Percentiles rank a stretch among this genome's conserved stretches.
These are phyloP conservation scores for Dusona sp. DNA, from an alignment of 2,888 invertebrate species.

Conservation along the genomic window DNA sequence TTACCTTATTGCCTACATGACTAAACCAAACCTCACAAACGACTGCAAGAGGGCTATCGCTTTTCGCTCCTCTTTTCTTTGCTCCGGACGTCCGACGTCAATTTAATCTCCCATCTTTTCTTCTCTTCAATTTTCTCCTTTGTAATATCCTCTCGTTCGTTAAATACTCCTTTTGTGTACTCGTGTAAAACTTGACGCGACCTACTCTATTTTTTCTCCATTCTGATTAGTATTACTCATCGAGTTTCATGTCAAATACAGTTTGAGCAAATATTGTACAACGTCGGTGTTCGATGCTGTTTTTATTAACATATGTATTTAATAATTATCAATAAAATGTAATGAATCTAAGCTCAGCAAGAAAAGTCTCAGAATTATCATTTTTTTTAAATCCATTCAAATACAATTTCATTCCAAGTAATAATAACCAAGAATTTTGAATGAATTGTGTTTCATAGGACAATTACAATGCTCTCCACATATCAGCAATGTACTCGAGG, in stretches of 20 bases:
- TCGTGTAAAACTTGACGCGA: constrained; percentile 41
- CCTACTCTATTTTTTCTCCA: constrained; percentile 43
- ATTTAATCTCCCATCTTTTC: constrained; percentile 53
- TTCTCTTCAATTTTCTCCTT: constrained; percentile 38
- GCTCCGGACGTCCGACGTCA: constrained; percentile 58
- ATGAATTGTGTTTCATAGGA: constrained; percentile 88
- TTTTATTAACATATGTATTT: not conserved
- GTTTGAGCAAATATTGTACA: not conserved
- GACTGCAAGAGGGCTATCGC: constrained; percentile 54
- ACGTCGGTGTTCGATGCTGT: not conserved
- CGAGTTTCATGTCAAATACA: not conserved
- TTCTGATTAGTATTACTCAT: constrained; percentile 20
- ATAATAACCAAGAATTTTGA: not conserved
- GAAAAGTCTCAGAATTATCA: too few species aligned
- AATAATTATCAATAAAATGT: not conserved
- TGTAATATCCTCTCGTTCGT: constrained; percentile 40
- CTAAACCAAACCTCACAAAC: constrained; percentile 50
- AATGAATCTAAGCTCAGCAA: too few species aligned
- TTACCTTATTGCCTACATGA: constrained; percentile 74
- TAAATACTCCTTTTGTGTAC: constrained; percentile 29
- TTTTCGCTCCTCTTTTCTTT: constrained; percentile 41
- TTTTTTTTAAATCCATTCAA: too few species aligned
- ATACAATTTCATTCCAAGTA: too few species aligned
- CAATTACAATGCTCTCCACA: constrained; percentile 97
- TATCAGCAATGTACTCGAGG: constrained; percentile 96